phyloP scores from a whole-genome alignment of 2,797 vertebrate genomes.

The Myiotriccus ornatus region DNA sequence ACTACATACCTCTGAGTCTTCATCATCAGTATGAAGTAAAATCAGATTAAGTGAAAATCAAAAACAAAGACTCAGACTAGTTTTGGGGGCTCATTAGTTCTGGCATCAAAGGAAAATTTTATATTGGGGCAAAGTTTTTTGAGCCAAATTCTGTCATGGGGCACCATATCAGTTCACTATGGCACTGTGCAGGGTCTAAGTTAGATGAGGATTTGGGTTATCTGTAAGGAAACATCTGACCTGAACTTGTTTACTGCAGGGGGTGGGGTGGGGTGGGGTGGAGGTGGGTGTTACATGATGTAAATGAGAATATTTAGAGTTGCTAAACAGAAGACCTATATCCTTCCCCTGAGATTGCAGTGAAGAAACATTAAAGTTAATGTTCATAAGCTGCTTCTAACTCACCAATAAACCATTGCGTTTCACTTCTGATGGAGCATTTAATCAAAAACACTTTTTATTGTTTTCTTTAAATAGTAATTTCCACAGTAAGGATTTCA shows the following conservation, averaged over 20 bases:
- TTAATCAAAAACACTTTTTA: background rate
- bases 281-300: background rate
- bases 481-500: slow-evolving; percentile 52
- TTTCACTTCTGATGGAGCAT: background rate
- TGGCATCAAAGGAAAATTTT: background rate
- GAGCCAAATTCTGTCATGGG: background rate
- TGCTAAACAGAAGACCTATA: background rate
- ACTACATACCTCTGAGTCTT: background rate
- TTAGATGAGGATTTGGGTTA: background rate
- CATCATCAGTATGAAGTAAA: background rate
- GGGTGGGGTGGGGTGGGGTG: no score
- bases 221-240: background rate
- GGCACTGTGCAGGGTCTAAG: background rate
- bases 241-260: background rate
- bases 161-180: background rate
- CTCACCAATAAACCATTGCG: background rate
- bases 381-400: background rate
- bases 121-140: background rate
- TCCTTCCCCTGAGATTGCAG: background rate
- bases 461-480: slow-evolving; percentile 41
- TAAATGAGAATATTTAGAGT: background rate
- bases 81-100: background rate
- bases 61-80: background rate
- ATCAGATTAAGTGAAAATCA: background rate
- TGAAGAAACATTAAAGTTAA: background rate